phyloP scores from a whole-genome alignment of 2,797 vertebrate species.

The Xiphophorus birchmanni region DNA sequence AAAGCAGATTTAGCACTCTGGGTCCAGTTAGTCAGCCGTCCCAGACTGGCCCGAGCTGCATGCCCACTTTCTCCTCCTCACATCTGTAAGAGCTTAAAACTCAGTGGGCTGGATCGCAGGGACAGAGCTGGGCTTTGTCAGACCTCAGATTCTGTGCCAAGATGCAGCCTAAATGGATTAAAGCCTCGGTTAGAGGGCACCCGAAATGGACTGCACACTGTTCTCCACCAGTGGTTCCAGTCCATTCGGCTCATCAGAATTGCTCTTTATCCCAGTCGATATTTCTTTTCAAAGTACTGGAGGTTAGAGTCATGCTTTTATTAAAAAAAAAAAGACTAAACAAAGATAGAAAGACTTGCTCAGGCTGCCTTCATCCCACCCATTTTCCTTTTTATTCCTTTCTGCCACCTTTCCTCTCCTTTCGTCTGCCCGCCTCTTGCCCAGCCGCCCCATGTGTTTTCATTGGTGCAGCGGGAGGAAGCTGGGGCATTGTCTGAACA shows the following conservation, averaged over 20 bases:
- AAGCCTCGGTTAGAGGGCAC: slow-evolving; percentile 61
- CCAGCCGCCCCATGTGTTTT: slow-evolving; percentile 69
- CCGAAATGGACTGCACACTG: slow-evolving; percentile 55
- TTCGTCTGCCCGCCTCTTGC: slow-evolving; percentile 41
- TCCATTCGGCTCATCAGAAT: slow-evolving; percentile 51
- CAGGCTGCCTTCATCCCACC: slow-evolving; percentile 18
- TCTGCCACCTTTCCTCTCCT: slow-evolving; percentile 61
- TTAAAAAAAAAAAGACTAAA: slow-evolving; percentile 50
- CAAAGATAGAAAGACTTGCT: slow-evolving; percentile 44
- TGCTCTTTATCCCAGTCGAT: slow-evolving; percentile 30
- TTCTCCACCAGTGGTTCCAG: slow-evolving; percentile 48
- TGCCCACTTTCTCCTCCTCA: slow-evolving; percentile 68
- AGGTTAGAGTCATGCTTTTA: slow-evolving; percentile 49
- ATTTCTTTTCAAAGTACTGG: slow-evolving; percentile 56
- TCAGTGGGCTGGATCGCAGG: slow-evolving; percentile 66
- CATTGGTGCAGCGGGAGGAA: slow-evolving; percentile 75
- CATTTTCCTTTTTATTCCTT: slow-evolving; percentile 31
- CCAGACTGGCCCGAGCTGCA: slow-evolving; percentile 42
- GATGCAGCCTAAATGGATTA: slow-evolving; percentile 72
- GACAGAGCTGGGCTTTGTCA: slow-evolving; percentile 80
- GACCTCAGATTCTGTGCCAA: slow-evolving; percentile 65
- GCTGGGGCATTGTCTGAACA: slow-evolving; percentile 82
- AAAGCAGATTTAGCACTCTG: slow-evolving; percentile 66
- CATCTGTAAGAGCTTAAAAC: slow-evolving; percentile 79
- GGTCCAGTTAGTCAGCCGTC: slow-evolving; percentile 59